Percentiles rank a stretch among this genome's conserved stretches.
Evolutionary conservation across 2,888 invertebrate genomes (phyloP).

Genomic region (Graphium colonna): DNA sequence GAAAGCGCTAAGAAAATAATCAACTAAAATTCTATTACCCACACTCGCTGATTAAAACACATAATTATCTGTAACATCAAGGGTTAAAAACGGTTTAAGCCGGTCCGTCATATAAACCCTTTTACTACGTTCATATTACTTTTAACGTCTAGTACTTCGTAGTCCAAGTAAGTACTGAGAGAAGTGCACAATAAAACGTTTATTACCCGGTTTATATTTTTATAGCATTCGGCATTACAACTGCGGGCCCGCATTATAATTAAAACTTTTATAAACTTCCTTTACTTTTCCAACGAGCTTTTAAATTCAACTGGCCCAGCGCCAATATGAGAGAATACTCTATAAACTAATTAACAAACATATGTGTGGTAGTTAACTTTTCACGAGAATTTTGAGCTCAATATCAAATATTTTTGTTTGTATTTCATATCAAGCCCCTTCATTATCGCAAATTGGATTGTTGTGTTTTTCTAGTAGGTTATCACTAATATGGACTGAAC

Average conservation of each 20-base stretch:
- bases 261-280: constrained; percentile 21
- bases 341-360: constrained; percentile 22
- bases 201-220: constrained; percentile 19
- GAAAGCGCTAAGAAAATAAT: no score
- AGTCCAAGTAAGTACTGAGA: neutral
- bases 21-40: no score
- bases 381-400: neutral
- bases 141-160: neutral
- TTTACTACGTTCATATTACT: neutral
- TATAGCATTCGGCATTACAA: constrained; percentile 13
- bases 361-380: constrained; percentile 16
- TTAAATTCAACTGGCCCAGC: constrained; percentile 21
- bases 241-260: constrained; percentile 22
- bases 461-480: no score
- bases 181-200: constrained; percentile 2
- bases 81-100: no score
- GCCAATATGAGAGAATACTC: constrained; percentile 18
- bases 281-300: constrained; percentile 21
- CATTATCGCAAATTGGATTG: no score
- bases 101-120: neutral
- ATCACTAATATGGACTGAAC: no score
- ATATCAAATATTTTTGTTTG: neutral
- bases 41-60: no score
- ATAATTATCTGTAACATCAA: no score
- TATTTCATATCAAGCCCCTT: no score